Conservation (phyloP, 2,113 vertebrate genomes). For the Orientallactaga bullata region DNA sequence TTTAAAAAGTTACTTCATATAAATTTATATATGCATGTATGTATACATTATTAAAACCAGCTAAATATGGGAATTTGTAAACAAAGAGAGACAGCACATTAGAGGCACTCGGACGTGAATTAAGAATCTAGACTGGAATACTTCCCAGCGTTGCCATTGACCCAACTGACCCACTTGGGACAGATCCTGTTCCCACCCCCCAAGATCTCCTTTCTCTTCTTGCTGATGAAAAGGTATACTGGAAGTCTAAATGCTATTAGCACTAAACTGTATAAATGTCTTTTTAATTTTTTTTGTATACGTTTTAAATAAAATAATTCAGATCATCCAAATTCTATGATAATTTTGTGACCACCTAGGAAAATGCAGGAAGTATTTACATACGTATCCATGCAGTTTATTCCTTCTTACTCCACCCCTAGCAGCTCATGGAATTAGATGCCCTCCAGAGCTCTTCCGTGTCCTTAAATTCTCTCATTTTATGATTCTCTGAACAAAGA, state of each 20-base stretch:
- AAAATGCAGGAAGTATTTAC: not conserved
- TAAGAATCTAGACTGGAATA: not conserved
- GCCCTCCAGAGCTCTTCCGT: slow-evolving; percentile 38
- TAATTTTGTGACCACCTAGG: slow-evolving; percentile 37
- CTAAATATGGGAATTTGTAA: not conserved
- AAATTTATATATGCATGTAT: not conserved
- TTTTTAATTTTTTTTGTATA: too few species aligned
- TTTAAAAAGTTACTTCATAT: slow-evolving; percentile 10
- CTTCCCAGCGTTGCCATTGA: not conserved
- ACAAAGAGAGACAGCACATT: not conserved
- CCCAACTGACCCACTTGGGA: not conserved
- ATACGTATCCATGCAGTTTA: not conserved
- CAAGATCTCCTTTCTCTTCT: not conserved
- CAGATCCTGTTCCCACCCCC: not conserved
- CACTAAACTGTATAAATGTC: not conserved
- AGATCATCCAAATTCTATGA: not conserved
- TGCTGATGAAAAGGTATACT: not conserved
- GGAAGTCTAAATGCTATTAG: slow-evolving; percentile 1
- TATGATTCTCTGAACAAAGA: slow-evolving; percentile 57
- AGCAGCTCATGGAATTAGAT: not conserved
- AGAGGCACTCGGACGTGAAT: not conserved
- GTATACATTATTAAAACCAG: not conserved
- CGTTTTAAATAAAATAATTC: not conserved
- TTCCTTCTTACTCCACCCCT: not conserved
- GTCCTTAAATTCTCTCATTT: slow-evolving; percentile 40